These are phyloP conservation scores for Ochotona curzoniae DNA, from an alignment of 2,113 vertebrate species.

Conservation along the genomic window DNA sequence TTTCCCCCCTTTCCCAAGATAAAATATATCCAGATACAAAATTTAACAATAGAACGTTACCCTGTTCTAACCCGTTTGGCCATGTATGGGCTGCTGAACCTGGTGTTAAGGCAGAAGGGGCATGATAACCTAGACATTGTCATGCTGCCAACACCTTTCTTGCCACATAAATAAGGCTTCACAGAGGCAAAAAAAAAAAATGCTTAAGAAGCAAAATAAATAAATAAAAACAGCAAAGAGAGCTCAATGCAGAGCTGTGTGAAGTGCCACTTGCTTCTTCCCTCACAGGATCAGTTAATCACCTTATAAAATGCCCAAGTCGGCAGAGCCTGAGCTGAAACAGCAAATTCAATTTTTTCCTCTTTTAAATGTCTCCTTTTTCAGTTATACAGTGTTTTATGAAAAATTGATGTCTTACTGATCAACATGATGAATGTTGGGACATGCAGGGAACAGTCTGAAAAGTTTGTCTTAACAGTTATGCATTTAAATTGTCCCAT, in stretches of 20 bases:
- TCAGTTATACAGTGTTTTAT: conserved; percentile 78
- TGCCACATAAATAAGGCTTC: neutral
- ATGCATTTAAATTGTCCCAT: conserved; percentile 89
- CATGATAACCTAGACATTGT: neutral
- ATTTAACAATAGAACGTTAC: neutral
- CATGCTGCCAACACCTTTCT: neutral
- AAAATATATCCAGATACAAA: neutral
- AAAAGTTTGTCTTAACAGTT: conserved; percentile 84
- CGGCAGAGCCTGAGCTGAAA: conserved; percentile 35
- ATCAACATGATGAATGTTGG: conserved; percentile 83
- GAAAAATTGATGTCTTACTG: conserved; percentile 82
- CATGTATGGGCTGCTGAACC: neutral
- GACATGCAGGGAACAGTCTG: conserved; percentile 75
- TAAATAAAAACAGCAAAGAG: neutral
- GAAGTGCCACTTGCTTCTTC: conserved; percentile 35
- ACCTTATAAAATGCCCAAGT: conserved; percentile 51
- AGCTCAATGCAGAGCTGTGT: neutral
- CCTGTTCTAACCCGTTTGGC: neutral
- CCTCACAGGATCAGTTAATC: conserved; percentile 55
- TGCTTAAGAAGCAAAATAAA: neutral
- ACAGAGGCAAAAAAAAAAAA: neutral
- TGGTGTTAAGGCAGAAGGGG: neutral
- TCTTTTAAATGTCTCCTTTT: conserved; percentile 77
- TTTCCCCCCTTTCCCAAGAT: neutral
- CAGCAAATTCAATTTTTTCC: conserved; percentile 52